Evolutionary conservation across 1,140 invertebrate species (phyloP), one percentile per base, ranked within the genome.

Genomic region (Cydia fagiglandana): DNA sequence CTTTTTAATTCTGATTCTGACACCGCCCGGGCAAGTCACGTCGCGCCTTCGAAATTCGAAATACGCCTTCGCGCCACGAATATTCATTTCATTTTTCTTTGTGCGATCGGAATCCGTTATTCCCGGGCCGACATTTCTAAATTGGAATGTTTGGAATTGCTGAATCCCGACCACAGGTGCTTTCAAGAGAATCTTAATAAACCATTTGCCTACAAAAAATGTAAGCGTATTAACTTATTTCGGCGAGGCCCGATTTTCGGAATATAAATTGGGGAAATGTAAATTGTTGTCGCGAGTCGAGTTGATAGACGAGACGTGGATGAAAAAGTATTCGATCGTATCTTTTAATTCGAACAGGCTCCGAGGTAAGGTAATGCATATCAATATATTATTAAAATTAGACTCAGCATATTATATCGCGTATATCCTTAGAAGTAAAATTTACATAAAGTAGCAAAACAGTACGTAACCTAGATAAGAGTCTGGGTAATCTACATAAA

Each of bases 141-240:
- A 82, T 80, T 82, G 66, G 76, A 80, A 82, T 80, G 76, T 82
- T 82, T 80, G 79, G 76, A 77, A 82, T 80, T 78, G 76, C 76
- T 78, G 76, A 78, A 80, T 79, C 56, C 75, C 76, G 73, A 75
- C 56, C 68, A 74, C 79, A 80, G 78, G 78, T 81, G 80, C 78
- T 61, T 76, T 76, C 75, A 79, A 82, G 80, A 75, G 75, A 76
- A 79, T 80, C 76, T 75, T 78, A 78, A 77, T 80, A 82, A 80
- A 82, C 79, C 76, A 80, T 82, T 82, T 73, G 15, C 73, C 75
- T 47, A 73, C 76, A 74, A 70, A 77, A 76, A 70, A 70, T 70
- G 34, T 70, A 70, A 68, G 64, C 66, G 66, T 38, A 70, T 70
- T 70, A 70, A 70, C 66, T 70, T 45, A 70, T 70, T 70, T 70